Conservation (phyloP, 1,140 invertebrate genomes). For the Tribolium madens region DNA sequence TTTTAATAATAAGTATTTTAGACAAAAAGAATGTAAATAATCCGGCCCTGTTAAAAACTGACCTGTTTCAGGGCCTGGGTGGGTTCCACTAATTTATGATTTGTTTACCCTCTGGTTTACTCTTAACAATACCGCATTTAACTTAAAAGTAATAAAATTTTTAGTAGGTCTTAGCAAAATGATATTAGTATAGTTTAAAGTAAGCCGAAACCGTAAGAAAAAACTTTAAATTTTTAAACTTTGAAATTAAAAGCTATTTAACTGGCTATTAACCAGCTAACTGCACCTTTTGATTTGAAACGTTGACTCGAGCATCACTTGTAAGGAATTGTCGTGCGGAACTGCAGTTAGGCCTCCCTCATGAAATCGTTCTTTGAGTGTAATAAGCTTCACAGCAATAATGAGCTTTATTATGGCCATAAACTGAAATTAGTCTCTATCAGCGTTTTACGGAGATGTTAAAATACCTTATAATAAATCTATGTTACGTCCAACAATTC, state of each 20-base stretch:
- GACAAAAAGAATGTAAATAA: no score
- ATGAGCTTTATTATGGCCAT: conserved; percentile 23
- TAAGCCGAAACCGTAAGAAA: no score
- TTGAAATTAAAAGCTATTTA: conserved; percentile 6
- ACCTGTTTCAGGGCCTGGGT: no score
- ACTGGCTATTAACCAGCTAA: conserved; percentile 24
- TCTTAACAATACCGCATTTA: no score
- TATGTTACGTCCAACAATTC: conserved; percentile 16
- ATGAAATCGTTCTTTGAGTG: conserved; percentile 29
- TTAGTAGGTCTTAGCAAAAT: no score
- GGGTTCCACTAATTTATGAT: no score
- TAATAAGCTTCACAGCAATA: conserved; percentile 30
- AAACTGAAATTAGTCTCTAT: conserved; percentile 36
- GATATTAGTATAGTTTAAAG: no score
- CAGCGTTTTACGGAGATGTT: conserved; percentile 24
- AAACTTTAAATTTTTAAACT: neutral
- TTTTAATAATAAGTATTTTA: no score
- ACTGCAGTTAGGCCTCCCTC: conserved; percentile 9
- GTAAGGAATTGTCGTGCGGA: conserved; percentile 19
- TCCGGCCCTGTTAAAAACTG: no score
- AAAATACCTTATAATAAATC: conserved; percentile 22
- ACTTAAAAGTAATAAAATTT: no score
- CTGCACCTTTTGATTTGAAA: conserved; percentile 19
- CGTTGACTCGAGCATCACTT: conserved; percentile 18
- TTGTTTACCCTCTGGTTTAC: no score